A percentile compares a stretch with the other conserved stretches of the same genome.
Evolutionary conservation across 2,113 vertebrate species (phyloP).

Genomic region (Anser brachyrhynchus): DNA sequence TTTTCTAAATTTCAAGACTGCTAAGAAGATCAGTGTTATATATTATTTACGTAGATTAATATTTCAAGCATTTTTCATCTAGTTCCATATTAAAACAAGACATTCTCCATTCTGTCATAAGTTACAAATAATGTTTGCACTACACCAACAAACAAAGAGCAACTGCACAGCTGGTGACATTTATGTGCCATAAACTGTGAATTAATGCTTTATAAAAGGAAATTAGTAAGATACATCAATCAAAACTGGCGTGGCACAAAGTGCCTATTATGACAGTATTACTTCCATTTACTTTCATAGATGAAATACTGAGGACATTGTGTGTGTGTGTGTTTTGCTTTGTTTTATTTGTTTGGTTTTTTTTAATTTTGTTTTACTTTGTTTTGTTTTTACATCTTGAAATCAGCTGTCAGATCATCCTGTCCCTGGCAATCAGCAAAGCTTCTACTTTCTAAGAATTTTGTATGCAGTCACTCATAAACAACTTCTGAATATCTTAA

Average conservation of each 20-base stretch:
- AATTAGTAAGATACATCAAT: neutral
- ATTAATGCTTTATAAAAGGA: slow-evolving; percentile 9
- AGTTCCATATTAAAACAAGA: slow-evolving; percentile 37
- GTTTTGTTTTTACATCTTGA: neutral
- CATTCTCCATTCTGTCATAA: slow-evolving; percentile 48
- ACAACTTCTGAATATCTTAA: neutral
- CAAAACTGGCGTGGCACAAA: neutral
- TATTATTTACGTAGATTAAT: slow-evolving; percentile 56
- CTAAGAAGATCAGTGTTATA: neutral
- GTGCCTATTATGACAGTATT: neutral
- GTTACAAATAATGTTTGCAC: slow-evolving; percentile 48
- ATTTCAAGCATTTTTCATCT: slow-evolving; percentile 57
- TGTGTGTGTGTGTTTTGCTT: too few species aligned
- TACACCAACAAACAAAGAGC: neutral
- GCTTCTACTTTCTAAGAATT: neutral
- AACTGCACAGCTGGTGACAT: neutral
- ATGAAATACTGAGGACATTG: neutral
- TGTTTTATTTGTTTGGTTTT: neutral
- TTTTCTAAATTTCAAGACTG: slow-evolving; percentile 36
- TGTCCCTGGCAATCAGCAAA: neutral
- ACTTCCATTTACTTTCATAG: neutral
- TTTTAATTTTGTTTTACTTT: neutral
- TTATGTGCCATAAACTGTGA: slow-evolving; percentile 19
- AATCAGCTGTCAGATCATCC: neutral
- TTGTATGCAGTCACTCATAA: neutral